Evolutionary conservation across 2,113 vertebrate genomes (phyloP).

Genomic region (Gila orcuttii): DNA sequence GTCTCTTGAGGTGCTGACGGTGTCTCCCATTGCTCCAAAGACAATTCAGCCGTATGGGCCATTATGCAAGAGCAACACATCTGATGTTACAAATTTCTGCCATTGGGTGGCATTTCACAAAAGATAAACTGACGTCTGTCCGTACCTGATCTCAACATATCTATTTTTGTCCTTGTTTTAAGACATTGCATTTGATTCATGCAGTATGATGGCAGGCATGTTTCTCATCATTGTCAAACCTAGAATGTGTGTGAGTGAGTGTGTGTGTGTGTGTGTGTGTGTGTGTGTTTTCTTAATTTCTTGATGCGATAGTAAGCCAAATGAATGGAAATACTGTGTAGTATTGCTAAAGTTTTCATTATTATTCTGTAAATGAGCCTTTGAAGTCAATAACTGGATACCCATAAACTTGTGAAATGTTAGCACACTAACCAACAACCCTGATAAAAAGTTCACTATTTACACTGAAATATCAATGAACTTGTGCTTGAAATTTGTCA

Average conservation of each 20-base stretch:
- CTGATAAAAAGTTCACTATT: not conserved
- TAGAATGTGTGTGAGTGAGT: not conserved
- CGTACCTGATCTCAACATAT: constrained; percentile 35
- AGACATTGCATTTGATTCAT: not conserved
- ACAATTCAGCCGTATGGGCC: constrained; percentile 3
- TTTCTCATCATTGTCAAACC: not conserved
- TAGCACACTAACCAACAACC: not conserved
- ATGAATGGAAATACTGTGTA: not conserved
- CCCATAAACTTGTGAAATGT: not conserved
- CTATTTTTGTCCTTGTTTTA: constrained; percentile 38
- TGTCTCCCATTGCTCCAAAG: constrained; percentile 15
- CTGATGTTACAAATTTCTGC: constrained; percentile 17
- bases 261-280: not conserved
- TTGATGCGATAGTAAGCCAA: not conserved
- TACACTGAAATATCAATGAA: not conserved
- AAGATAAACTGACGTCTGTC: constrained; percentile 29
- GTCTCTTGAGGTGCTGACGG: constrained; percentile 37
- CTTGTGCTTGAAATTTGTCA: not conserved
- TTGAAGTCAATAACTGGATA: not conserved
- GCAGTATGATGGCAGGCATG: constrained; percentile 6
- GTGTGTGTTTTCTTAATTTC: not conserved
- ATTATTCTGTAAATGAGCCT: not conserved
- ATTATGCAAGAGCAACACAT: constrained; percentile 17
- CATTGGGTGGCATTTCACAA: constrained; percentile 22
- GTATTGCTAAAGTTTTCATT: not conserved